Evolutionary conservation across 2,888 invertebrate genomes (phyloP), one percentile per base, ranked within the genome.

Genomic region (Leptopilina syphax): DNA sequence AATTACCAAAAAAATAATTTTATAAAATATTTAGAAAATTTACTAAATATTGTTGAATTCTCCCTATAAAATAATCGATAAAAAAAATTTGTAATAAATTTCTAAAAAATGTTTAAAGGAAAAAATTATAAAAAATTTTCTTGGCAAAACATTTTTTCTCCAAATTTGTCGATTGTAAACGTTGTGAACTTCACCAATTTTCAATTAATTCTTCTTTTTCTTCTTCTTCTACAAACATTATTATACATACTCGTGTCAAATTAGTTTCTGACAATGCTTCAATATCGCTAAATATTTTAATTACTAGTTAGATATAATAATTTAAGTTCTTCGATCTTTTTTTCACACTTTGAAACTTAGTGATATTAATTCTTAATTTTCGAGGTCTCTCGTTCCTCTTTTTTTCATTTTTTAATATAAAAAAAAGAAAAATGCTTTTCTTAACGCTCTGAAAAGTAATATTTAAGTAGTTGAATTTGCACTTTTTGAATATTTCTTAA

Each of bases 321-420:
- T 63, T 63, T 24, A 18, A 24, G 18, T 63, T 63, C 24, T 63
- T 24, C 18, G 24, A 18, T 60, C 8, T 57, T 54, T 73, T 54
- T 41, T 13, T 7, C 27, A 27, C 27, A 41, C 34, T 73, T 57
- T 7, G 4, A 73, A 73, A 73, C 73, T 50, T 73, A 73, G 73
- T 73, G 73, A 73, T 73, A 73, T 54, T 73, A 73, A 27, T 41
- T 18, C 66, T 82, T 78, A 78, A 65, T 34, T 78, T 54, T 77
- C 65, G 24, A 77, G 77, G 34, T 41, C 10, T 78, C 65, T 65
- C 79, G 78, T 79, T 77, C 77, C 77, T 77, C 60, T 73, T 54
- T 67, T 80, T 70, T 50, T 27, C 41, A 47, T 34, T 76, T n/a
- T 73, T 73, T n/a, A 7, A 18, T 47, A 34, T 34, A 34, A 34